phyloP scores from a whole-genome alignment of 2,797 vertebrate genomes.

The Danio albolineatus region DNA sequence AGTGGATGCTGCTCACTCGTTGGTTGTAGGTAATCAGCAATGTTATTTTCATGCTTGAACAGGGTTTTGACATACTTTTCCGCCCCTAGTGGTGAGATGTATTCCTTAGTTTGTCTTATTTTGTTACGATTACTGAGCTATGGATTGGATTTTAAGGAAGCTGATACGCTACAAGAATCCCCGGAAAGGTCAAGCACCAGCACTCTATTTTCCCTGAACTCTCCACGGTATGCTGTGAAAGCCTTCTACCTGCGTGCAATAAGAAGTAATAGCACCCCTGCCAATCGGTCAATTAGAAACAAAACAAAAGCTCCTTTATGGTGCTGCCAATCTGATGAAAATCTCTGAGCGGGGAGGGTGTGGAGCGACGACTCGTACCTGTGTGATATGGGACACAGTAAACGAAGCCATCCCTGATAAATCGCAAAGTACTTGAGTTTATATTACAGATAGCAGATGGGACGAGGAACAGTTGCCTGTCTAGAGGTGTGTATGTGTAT shows the following conservation, averaged over 20 bases:
- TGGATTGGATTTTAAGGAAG: constrained; percentile 80
- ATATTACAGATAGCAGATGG: constrained; percentile 53
- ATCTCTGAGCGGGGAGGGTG: constrained; percentile 26
- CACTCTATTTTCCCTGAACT: constrained; percentile 76
- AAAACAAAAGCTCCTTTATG: constrained; percentile 66
- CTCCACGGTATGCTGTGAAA: constrained; percentile 72
- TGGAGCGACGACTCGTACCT: constrained; percentile 34
- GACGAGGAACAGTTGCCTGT: constrained; percentile 2
- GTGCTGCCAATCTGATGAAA: constrained; percentile 61
- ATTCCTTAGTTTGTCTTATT: constrained; percentile 69
- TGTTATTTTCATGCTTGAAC: too few relatives aligned
- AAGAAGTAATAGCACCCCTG: constrained; percentile 70
- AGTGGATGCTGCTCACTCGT: too few relatives aligned
- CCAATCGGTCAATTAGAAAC: constrained; percentile 72
- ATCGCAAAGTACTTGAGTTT: constrained; percentile 32
- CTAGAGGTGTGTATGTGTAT: neutral
- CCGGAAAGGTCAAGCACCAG: constrained; percentile 82
- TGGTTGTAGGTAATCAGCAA: too few relatives aligned
- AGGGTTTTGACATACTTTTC: neutral
- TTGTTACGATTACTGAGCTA: constrained; percentile 78
- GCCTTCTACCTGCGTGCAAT: constrained; percentile 72
- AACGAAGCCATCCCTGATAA: constrained; percentile 21
- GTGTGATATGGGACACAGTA: constrained; percentile 27
- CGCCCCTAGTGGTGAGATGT: constrained; percentile 49
- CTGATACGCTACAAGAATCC: constrained; percentile 81